Base-by-base conservation (phyloP, 1,140 invertebrate genomes). In the Meteorus sp. region DNA sequence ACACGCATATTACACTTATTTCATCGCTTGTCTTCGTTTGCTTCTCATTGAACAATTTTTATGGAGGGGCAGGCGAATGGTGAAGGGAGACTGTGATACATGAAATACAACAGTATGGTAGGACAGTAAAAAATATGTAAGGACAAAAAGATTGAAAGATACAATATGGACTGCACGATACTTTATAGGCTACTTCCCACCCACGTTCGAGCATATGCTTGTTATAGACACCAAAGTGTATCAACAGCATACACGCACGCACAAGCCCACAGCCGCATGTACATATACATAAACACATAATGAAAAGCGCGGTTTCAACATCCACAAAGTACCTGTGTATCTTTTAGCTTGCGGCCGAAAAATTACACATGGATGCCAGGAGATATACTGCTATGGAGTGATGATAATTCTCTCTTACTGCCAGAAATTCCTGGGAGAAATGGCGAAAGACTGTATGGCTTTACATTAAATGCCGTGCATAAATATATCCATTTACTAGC, bases 1-100 rank as follows among this genome's bases (percentile, higher is more conserved):
- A 62, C 60, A 62, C 60, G 60, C 54, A 56, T 55, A 62, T 54
- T 58, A 31, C 56, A 50, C 55, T 62, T 51, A 31, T 33, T 62
- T 53, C 29, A 6, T 47, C 22, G n/a, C 29, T n/a, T 29, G 35
- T 57, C 25, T 48, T 29, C 13, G 11, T 47, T 25, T 56, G 17
- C 29, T 15, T 27, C n/a, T 22, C 13, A 23, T 39, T 50, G 47
- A 51, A n/a, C n/a, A n/a, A n/a, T n/a, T n/a, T n/a, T n/a, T n/a
- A n/a, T n/a, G n/a, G n/a, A n/a, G n/a, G n/a, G n/a, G n/a, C n/a
- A n/a, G n/a, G n/a, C n/a, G n/a, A n/a, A n/a, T n/a, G n/a, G n/a
- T n/a, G n/a, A n/a, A n/a, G n/a, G n/a, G n/a, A n/a, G n/a, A n/a
- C n/a, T n/a, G n/a, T n/a, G 6, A 17, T 41, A 17, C 1, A 11